Evolutionary conservation across 2,797 vertebrate genomes (phyloP), one percentile per base, ranked within the genome.

Genomic region (Tokudaia tokunoshimensis): DNA sequence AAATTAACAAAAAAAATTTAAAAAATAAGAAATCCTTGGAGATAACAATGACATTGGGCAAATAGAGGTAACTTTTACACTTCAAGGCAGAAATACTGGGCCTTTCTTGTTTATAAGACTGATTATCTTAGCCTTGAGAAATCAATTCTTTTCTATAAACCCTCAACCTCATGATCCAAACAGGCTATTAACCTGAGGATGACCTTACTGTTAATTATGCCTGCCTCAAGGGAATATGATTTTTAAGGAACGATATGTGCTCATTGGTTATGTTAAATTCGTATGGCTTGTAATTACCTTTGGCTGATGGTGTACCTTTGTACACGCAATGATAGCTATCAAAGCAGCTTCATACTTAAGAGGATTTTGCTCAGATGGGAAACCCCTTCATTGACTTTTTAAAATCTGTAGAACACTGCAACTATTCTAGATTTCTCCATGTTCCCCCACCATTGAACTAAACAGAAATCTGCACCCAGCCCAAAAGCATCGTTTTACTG

Each of bases 121-220:
- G 59, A n/a, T 76, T 95, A 96, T 95, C 55, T 52, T 44, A 1
- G 31, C 93, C 17, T 59, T 55, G 24, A 95, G 17, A 94, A 88
- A 78, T 34, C 7, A 44, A 85, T 47, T 34, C 41, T 93, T 59
- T 76, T 92, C 22, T 61, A 8, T 85, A 74, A 93, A 94, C 37
- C 17, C n/a, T 85, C 20, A 89, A 91, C 70, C 34, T 61, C 88
- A 67, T 72, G 96, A 85, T 92, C 26, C 78, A 96, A 92, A 94
- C 14, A 97, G 6, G 72, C 15, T 81, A 74, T 91, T 97, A 93
- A 95, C 84, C 59, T 65, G 50, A 41, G n/a, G 19, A 29, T 92
- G 92, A 94, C 80, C 67, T 92, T 65, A 88, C 11, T 91, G 72
- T 22, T 95, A 96, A 97, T 95, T 96, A 78, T 85, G 81, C 13